Evolutionary conservation across 2,888 invertebrate genomes (phyloP).

Genomic region (Acrocyrtus sp.): DNA sequence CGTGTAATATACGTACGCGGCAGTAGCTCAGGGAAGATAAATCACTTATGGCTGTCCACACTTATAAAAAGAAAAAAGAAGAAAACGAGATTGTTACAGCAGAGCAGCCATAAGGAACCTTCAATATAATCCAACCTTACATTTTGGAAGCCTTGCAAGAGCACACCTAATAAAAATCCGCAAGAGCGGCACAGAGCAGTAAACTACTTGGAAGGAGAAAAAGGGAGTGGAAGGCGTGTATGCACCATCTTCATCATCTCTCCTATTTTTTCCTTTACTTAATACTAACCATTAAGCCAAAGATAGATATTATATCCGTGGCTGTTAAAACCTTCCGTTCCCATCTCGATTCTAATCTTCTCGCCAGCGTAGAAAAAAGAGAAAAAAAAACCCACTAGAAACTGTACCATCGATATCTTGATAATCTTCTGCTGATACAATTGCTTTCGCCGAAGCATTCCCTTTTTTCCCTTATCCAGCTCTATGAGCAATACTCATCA

Average conservation of each 20-base stretch:
- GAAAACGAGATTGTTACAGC: constrained; percentile 6
- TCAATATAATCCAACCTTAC: constrained; percentile 2
- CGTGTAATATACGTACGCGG: constrained; percentile 21
- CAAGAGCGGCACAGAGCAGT: too few relatives aligned
- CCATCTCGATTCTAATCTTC: neutral
- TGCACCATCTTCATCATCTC: neutral
- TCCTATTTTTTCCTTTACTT: neutral
- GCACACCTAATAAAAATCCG: constrained; percentile 22
- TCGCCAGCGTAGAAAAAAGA: neutral
- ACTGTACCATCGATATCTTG: neutral
- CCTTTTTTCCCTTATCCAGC: constrained; percentile 4
- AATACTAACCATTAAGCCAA: constrained; percentile 15
- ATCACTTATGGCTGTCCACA: constrained; percentile 60
- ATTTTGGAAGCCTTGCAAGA: neutral
- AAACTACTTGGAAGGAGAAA: too few relatives aligned
- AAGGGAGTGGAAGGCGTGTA: constrained; percentile 10
- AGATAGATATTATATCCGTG: too few relatives aligned
- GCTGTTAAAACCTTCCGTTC: constrained; percentile 22
- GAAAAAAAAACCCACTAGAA: too few relatives aligned
- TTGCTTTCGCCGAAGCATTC: neutral
- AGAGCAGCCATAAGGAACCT: neutral
- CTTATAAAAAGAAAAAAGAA: constrained; percentile 44
- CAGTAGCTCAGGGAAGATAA: constrained; percentile 43
- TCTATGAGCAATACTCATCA: constrained; percentile 6
- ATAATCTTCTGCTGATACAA: constrained; percentile 8